Base-by-base conservation (phyloP, 2,888 invertebrate genomes). In the Teleogryllus oceanicus region DNA sequence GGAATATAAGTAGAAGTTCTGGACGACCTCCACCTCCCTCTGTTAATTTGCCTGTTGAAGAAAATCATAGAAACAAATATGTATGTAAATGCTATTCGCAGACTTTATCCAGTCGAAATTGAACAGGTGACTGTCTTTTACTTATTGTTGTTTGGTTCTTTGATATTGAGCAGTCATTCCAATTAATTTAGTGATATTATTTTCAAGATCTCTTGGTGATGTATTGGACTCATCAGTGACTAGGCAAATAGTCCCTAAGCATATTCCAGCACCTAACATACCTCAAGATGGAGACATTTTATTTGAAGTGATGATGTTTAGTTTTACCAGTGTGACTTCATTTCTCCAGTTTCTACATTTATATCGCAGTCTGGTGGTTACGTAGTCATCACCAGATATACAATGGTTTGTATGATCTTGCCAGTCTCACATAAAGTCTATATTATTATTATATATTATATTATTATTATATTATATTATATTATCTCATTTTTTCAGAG, bases 311-410 rank as follows among this genome's bases (percentile, higher is more conserved):
- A 90, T 97, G 85, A 93, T 96, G 86, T 94, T 97, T 86, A 87
- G 93, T 16, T 96, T 95, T 86, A 93, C 94, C 0, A 87, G 94
- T 49, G 90, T 94, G 76, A 93, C 94, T 0, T 92, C 95, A 37
- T 93, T 92, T 80, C 89, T 98, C 80, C 99, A 99, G 88, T 96
- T 97, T 86, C 89, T 99, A 75, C 97, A 99, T 88, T 90, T 99
- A 74, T 99, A 99, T 86, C 92, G 96, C 84, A 2, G 94, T 96
- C 18, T 99, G 98, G 97, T 99, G 99, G 99, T 87, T 98, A 79
- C 97, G 1, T 93, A 98, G 86, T 96, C 97, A 0, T 93, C 86
- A 94, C 94, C 81, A 92, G 92, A 85, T 94, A 96, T 85, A 93
- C 95, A 81, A 91, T 98, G 92, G 98, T 97, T 88, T 88, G 90